These are phyloP conservation scores for Elephantulus edwardii DNA, from an alignment of 2,113 vertebrate genomes.

Conservation along the genomic window DNA sequence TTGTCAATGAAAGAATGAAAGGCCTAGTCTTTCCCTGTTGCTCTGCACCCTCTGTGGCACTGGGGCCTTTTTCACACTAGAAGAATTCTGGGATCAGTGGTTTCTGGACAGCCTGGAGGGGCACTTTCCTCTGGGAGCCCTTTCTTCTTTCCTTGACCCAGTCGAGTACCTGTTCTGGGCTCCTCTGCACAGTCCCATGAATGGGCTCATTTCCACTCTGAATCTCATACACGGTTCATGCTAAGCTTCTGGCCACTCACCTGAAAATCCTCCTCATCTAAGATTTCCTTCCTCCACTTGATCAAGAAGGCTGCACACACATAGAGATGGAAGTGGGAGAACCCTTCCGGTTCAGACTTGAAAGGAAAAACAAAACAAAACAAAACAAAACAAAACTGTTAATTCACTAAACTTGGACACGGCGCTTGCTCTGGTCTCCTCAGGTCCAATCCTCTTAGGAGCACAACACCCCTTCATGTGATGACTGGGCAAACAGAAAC, in stretches of 20 bases:
- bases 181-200: neutral
- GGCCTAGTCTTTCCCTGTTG: neutral
- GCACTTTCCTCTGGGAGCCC: neutral
- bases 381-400: neutral
- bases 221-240: neutral
- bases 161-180: neutral
- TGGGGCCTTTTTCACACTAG: neutral
- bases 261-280: conserved; percentile 96
- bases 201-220: neutral
- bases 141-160: neutral
- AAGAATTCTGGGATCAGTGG: neutral
- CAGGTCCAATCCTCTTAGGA: neutral
- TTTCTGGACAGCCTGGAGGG: neutral
- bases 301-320: conserved; percentile 96
- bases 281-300: conserved; percentile 96
- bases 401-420: neutral
- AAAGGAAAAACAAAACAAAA: no score
- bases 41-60: neutral
- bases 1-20: neutral
- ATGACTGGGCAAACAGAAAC: neutral
- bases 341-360: conserved; percentile 95
- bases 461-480: no score
- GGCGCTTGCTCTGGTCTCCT: neutral
- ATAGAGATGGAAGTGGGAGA: conserved; percentile 96
- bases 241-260: conserved; percentile 79